Conservation (phyloP, 1,140 invertebrate species). For the Rhagoletis pomonella region DNA sequence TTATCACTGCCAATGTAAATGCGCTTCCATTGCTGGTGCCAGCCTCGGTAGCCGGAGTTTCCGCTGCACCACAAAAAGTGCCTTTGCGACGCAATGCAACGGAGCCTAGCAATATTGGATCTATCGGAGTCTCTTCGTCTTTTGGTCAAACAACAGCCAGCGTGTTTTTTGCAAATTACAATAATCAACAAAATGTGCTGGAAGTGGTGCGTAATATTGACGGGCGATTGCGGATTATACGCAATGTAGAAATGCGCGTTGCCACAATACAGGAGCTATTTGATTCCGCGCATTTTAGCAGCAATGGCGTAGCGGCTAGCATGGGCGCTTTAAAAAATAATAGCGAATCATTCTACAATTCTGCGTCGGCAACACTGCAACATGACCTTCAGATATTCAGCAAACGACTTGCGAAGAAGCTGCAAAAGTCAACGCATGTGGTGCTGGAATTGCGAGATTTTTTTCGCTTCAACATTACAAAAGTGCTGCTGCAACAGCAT, state of each 20-base stretch:
- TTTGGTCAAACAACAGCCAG: conserved; percentile 64
- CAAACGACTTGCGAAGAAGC: conserved; percentile 72
- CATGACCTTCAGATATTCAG: conserved; percentile 73
- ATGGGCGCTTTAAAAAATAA: conserved; percentile 16
- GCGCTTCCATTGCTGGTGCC: neutral
- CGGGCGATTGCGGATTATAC: conserved; percentile 69
- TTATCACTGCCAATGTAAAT: conserved; percentile 22
- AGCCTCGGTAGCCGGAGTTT: neutral
- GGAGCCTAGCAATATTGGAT: neutral
- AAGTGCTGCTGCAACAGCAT: conserved; percentile 62
- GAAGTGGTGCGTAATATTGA: conserved; percentile 69
- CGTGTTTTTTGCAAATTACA: conserved; percentile 66
- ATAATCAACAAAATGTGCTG: conserved; percentile 69
- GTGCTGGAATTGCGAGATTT: conserved; percentile 68
- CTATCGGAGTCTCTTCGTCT: neutral
- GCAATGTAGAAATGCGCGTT: conserved; percentile 78
- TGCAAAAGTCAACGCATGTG: conserved; percentile 73
- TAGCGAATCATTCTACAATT: neutral
- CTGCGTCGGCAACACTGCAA: conserved; percentile 12
- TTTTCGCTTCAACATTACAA: conserved; percentile 68
- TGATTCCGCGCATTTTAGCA: conserved; percentile 73
- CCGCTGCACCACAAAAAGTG: conserved; percentile 54
- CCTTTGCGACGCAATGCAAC: conserved; percentile 53
- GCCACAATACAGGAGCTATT: conserved; percentile 78
- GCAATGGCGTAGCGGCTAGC: conserved; percentile 50